Evolutionary conservation across 2,797 vertebrate genomes (phyloP).

Genomic region (Florisuga fusca): DNA sequence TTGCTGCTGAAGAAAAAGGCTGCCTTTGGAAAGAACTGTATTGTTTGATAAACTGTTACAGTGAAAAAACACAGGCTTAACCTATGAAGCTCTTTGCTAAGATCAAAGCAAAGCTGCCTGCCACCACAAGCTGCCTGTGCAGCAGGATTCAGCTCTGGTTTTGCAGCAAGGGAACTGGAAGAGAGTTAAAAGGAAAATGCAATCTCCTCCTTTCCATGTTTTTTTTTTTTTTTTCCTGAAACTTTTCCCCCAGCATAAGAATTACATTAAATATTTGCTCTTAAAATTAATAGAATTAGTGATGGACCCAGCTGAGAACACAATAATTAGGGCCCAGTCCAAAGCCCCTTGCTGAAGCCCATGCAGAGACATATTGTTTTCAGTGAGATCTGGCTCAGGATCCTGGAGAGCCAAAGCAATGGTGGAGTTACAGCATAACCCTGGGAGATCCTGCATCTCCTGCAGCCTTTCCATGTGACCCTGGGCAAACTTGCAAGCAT

Average conservation of each 20-base stretch:
- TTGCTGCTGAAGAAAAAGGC: neutral
- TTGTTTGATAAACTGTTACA: conserved; percentile 36
- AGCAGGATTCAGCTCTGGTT: neutral
- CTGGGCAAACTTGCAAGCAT: conserved; percentile 6
- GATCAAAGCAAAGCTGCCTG: conserved; percentile 49
- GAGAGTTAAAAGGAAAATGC: conserved; percentile 12
- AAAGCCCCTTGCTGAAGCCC: neutral
- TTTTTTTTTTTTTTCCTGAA: neutral
- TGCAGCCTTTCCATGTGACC: neutral
- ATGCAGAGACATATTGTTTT: conserved; percentile 1
- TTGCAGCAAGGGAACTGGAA: neutral
- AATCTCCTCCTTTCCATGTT: neutral
- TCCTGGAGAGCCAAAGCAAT: neutral
- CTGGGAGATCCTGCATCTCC: conserved; percentile 18
- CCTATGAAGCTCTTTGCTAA: neutral
- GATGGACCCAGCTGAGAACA: conserved; percentile 24
- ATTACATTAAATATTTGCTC: conserved; percentile 2
- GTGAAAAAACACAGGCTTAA: conserved; percentile 56
- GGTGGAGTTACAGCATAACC: neutral
- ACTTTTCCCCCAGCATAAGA: neutral
- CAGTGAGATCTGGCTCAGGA: neutral
- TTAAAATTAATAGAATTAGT: conserved; percentile 32
- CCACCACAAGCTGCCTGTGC: neutral
- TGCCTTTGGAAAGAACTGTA: conserved; percentile 1
- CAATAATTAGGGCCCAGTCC: neutral